Evolutionary conservation across 2,888 invertebrate species (phyloP), one percentile per base, ranked within the genome.

Genomic region (Lycia hirtaria): DNA sequence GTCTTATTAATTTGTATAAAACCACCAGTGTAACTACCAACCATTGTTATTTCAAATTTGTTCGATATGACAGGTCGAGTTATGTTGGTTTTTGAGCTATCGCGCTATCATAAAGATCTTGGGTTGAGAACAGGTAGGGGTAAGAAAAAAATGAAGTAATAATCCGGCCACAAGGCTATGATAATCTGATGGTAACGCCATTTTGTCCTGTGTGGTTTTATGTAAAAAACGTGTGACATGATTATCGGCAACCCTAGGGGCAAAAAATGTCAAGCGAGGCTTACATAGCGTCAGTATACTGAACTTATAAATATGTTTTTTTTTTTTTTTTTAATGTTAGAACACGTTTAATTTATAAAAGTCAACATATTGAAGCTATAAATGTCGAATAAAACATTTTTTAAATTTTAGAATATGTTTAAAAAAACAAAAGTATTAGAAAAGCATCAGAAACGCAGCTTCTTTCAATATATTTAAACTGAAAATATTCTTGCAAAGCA

Each of bases 161-260:
- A 91, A 90, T 91, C 89, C 86, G 70, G 85, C 89, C 88, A 83
- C 90, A 90, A 83, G 81, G 65, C 83, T 83, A 80, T 85, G 87
- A 85, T 92, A 92, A 92, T 91, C 91, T 90, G 91, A 91, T 89
- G 82, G 91, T 88, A 88, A 91, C 91, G 90, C 91, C 83, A 89
- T 90, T 91, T 90, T 92, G 91, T 90, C 84, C 85, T 90, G 92
- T 92, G 92, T 92, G 92, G 91, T 88, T 92, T 88, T 72, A 63
- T 71, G 68, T 7, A 87, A 91, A 91, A 92, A 92, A 89, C 75
- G 85, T 88, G 90, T 92, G 92, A 91, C 90, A 89, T 87, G 91
- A 90, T 90, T 90, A 92, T 91, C 88, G 83, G 83, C 81, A 82
- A 83, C 81, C 74, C 75, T 76, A 68, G 60, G 62, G 61, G 78